Evolutionary conservation across 2,113 vertebrate genomes (phyloP).

Genomic region (Aleadryas rufinucha): DNA sequence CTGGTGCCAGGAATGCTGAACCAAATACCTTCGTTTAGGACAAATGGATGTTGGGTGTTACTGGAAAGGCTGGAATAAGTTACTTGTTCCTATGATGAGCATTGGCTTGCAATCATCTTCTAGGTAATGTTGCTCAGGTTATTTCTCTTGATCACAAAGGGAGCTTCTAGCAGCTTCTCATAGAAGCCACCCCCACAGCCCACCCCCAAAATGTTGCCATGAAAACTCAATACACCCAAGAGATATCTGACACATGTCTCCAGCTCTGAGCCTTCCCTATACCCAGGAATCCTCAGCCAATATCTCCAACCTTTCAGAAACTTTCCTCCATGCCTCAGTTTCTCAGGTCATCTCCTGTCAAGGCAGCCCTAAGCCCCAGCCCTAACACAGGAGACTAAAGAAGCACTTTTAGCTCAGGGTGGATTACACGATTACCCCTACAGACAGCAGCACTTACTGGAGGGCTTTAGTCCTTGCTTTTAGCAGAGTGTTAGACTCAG

Average conservation of each 20-base stretch:
- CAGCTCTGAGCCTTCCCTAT: neutral
- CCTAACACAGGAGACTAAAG: neutral
- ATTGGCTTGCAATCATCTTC: neutral
- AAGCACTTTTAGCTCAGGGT: neutral
- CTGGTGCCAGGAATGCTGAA: neutral
- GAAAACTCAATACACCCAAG: neutral
- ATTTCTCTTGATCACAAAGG: neutral
- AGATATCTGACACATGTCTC: neutral
- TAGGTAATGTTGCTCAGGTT: neutral
- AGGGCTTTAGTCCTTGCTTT: neutral
- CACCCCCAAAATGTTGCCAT: neutral
- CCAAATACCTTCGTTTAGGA: neutral
- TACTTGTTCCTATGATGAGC: neutral
- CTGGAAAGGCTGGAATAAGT: neutral
- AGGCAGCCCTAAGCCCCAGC: neutral
- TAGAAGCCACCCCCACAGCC: too few relatives aligned
- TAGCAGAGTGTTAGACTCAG: neutral
- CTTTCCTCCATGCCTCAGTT: neutral
- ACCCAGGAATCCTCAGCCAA: neutral
- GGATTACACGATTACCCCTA: rapidly evolving
- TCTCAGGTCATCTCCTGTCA: too few relatives aligned
- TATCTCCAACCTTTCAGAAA: neutral
- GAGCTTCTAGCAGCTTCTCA: neutral
- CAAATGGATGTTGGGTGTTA: neutral
- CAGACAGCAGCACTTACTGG: neutral